phyloP scores from a whole-genome alignment of 2,888 invertebrate genomes.

The Microctonus brassicae region DNA sequence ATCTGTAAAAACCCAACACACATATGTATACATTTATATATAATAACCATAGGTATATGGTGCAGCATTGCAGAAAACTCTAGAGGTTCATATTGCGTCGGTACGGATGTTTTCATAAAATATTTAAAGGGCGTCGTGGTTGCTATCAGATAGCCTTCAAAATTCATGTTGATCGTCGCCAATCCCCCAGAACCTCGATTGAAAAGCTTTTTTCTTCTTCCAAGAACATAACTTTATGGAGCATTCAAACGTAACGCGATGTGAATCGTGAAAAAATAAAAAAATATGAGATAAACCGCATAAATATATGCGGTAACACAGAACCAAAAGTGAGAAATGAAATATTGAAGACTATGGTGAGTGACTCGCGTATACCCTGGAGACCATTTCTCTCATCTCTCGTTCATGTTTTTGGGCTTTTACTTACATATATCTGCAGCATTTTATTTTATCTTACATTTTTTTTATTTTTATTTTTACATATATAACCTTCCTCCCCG shows the following conservation, averaged over 20 bases:
- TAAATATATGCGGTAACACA: not conserved
- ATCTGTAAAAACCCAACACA: too few species aligned
- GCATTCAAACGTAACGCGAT: slow-evolving; percentile 48
- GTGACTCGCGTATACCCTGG: slow-evolving; percentile 15
- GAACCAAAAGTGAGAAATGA: slow-evolving; percentile 14
- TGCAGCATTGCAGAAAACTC: slow-evolving; percentile 47
- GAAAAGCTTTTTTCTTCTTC: slow-evolving; percentile 57
- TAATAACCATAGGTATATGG: slow-evolving; percentile 30
- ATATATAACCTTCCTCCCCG: not conserved
- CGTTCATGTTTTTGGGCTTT: slow-evolving; percentile 1
- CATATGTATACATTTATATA: slow-evolving; percentile 17
- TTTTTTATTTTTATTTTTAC: not conserved
- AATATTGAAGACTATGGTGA: slow-evolving; percentile 22
- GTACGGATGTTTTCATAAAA: slow-evolving; percentile 66
- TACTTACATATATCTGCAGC: not conserved
- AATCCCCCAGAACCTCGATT: slow-evolving; percentile 55
- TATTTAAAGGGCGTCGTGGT: slow-evolving; percentile 62
- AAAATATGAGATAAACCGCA: not conserved
- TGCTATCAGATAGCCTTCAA: slow-evolving; percentile 59
- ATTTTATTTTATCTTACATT: not conserved
- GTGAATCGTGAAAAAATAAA: slow-evolving; percentile 12
- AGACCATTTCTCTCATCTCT: slow-evolving; percentile 13
- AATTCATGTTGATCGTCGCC: slow-evolving; percentile 63
- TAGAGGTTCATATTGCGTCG: slow-evolving; percentile 62
- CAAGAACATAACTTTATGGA: slow-evolving; percentile 54